Base-by-base conservation (phyloP, 2,888 invertebrate species). In the Clusia tigrina region DNA sequence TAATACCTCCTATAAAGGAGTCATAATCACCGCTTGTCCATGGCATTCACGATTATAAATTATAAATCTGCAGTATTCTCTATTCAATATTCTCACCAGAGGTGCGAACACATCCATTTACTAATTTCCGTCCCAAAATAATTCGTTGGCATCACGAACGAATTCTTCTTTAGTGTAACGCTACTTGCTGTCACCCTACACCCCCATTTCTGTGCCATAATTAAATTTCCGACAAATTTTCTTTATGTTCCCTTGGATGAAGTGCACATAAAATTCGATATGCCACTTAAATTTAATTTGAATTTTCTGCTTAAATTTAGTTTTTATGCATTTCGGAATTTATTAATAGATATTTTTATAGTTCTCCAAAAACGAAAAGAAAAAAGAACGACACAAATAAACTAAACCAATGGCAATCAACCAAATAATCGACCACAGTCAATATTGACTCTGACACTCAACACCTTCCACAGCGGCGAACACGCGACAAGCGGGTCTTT, bases 281-380 rank as follows among this genome's bases (percentile, higher is more conserved):
- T 52, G 58, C 54, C 58, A 63, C 58, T 55, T 63, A 58, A 63
- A 54, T 63, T 54, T 51, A 54, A 24, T 58, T 54, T 58, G 58
- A 23, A 52, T 46, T 54, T 32, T 24, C 52, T 51, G 46, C 48
- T 20, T 54, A 54, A 37, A 52, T 22, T 58, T 58, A 56, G 42
- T 15, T 63, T 58, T 54, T 55, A 57, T 38, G 22, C 20, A 48
- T 48, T 48, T 48, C 10, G 18, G 37, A 63, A 58, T 58, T 54
- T 63, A 63, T 58, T 48, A 58, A 55, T 55, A 63, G 54, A 32
- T 26, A 15, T 42, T 48, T 58, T 58, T 63, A 56, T 55, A 53
- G 25, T 15, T 53, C 48, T 46, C 48, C 53, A 61, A 32, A 56
- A 61, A 53, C 57, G 57, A 52, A 57, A 52, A 48, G 54, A 38